Conservation (phyloP, 2,797 vertebrate species). For the Otolemur crassicaudatus region DNA sequence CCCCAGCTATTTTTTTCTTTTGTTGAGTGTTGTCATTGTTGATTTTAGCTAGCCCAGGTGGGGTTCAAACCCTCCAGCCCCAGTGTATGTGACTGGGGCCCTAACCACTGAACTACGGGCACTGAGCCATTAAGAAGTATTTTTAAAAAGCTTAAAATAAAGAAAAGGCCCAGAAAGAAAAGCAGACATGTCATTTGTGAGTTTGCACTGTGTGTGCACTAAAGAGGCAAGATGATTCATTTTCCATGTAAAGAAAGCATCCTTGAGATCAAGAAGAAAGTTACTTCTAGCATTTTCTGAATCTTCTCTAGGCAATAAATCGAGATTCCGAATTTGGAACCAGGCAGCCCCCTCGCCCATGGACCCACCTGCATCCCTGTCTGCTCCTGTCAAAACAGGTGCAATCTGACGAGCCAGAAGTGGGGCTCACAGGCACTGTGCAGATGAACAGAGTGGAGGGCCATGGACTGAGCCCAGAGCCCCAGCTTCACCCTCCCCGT, state of each 20-base stretch:
- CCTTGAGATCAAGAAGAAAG: conserved; percentile 31
- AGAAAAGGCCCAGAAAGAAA: conserved; percentile 41
- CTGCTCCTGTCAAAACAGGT: conserved; percentile 1
- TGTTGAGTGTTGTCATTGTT: no score
- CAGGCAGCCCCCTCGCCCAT: not conserved
- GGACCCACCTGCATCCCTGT: not conserved
- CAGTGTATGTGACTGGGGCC: no score
- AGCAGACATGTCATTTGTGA: not conserved
- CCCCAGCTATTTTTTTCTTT: no score
- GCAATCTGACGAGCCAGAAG: not conserved
- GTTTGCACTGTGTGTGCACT: not conserved
- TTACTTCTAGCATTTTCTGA: conserved; percentile 22
- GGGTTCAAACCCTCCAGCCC: no score
- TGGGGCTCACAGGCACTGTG: not conserved
- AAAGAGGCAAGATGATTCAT: conserved; percentile 47
- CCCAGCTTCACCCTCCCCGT: not conserved
- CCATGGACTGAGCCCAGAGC: not conserved
- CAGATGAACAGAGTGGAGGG: not conserved
- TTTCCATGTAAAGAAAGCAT: conserved; percentile 61
- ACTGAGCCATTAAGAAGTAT: conserved; percentile 9
- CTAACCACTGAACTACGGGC: no score
- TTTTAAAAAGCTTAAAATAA: conserved; percentile 36
- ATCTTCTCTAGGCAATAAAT: conserved; percentile 27
- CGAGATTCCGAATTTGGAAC: not conserved
- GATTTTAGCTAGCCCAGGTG: no score